These are phyloP conservation scores for Daboia siamensis DNA, from an alignment of 2,113 vertebrate genomes.

Conservation along the genomic window DNA sequence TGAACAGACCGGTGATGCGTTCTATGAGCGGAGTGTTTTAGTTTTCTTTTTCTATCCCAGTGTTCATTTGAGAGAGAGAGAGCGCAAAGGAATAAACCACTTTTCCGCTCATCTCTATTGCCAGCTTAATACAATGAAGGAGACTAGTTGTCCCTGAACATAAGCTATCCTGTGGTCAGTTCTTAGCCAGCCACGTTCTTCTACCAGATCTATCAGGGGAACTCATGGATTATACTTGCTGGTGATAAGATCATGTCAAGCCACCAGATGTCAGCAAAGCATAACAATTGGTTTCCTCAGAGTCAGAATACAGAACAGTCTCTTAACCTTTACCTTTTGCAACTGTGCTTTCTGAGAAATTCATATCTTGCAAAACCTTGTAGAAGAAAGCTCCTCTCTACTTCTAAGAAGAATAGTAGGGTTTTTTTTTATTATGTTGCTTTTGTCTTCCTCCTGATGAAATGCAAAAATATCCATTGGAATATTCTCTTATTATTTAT, in stretches of 20 bases:
- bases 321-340: neutral
- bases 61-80: too few species aligned
- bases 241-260: neutral
- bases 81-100: neutral
- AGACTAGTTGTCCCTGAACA: neutral
- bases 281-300: neutral
- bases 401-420: neutral
- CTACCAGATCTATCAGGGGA: neutral
- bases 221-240: neutral
- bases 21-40: too few species aligned
- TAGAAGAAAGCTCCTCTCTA: too few species aligned
- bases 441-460: neutral
- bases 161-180: neutral
- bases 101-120: neutral
- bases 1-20: too few species aligned
- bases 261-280: neutral
- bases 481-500: neutral
- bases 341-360: neutral
- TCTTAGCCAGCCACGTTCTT: neutral
- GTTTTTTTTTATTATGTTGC: neutral
- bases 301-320: neutral
- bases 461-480: neutral
- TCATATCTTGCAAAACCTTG: neutral
- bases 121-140: neutral
- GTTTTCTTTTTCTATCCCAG: too few species aligned